These are phyloP conservation scores for Actenoides hombroni DNA, from an alignment of 2,113 vertebrate species.

Conservation along the genomic window DNA sequence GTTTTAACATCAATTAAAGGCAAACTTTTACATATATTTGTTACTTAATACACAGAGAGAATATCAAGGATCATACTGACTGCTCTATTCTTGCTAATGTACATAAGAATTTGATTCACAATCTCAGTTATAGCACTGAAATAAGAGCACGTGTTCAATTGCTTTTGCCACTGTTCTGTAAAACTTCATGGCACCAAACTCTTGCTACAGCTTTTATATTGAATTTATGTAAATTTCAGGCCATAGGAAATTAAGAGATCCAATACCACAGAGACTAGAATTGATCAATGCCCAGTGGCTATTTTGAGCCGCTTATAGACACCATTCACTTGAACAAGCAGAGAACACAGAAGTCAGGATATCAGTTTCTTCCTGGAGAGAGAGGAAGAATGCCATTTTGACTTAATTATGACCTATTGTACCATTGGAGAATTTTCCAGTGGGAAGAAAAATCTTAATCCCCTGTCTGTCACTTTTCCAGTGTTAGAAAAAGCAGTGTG, in stretches of 20 bases:
- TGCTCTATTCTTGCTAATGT: neutral
- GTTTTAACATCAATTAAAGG: neutral
- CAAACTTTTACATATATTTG: neutral
- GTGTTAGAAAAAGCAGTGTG: neutral
- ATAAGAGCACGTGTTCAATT: neutral
- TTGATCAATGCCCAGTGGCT: neutral
- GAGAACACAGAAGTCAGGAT: neutral
- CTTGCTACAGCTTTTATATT: neutral
- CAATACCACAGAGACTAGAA: neutral
- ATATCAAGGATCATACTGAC: neutral
- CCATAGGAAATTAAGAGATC: neutral
- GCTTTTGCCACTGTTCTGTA: neutral
- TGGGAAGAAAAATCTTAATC: neutral
- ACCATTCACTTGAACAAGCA: neutral
- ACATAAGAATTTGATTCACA: neutral
- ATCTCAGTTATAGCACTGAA: neutral
- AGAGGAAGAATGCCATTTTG: neutral
- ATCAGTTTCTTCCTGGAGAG: neutral
- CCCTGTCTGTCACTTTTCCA: neutral
- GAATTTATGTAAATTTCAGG: neutral
- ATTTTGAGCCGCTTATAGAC: neutral
- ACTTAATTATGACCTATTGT: neutral
- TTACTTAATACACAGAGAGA: neutral
- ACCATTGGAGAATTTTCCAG: neutral
- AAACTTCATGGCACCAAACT: neutral